These are phyloP conservation scores for Intellagama lesueurii DNA, from an alignment of 2,797 vertebrate genomes.

Conservation along the genomic window DNA sequence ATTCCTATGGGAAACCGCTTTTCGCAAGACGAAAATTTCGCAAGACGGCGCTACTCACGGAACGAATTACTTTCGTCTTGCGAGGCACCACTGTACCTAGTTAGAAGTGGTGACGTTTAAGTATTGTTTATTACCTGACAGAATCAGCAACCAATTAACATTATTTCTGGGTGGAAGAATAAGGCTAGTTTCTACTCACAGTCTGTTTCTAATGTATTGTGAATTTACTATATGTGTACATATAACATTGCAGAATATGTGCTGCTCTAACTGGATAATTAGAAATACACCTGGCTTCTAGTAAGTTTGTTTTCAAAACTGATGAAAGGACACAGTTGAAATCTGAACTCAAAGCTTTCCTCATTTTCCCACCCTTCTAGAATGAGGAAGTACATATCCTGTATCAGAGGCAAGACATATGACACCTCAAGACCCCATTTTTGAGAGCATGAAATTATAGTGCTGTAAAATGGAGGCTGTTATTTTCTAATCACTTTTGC, in stretches of 20 bases:
- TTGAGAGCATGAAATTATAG: conserved; percentile 4
- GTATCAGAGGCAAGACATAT: background rate
- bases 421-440: background rate
- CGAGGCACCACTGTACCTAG: too few relatives aligned
- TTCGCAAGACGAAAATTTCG: too few relatives aligned
- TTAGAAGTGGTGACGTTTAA: background rate
- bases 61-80: too few relatives aligned
- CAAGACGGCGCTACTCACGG: too few relatives aligned
- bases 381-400: background rate
- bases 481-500: background rate
- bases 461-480: conserved; percentile 1
- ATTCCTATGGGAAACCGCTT: too few relatives aligned
- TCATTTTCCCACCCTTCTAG: background rate
- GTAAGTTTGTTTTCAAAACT: background rate
- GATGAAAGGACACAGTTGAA: conserved; percentile 9
- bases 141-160: background rate
- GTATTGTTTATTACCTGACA: background rate
- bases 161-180: conserved; percentile 1
- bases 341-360: background rate
- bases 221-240: background rate
- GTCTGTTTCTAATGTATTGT: background rate
- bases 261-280: background rate
- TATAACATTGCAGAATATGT: background rate
- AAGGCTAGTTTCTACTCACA: background rate
- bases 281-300: conserved; percentile 1